Evolutionary conservation across 2,888 invertebrate species (phyloP), one percentile per base, ranked within the genome.

Genomic region (Hydroisotoma schaefferi): DNA sequence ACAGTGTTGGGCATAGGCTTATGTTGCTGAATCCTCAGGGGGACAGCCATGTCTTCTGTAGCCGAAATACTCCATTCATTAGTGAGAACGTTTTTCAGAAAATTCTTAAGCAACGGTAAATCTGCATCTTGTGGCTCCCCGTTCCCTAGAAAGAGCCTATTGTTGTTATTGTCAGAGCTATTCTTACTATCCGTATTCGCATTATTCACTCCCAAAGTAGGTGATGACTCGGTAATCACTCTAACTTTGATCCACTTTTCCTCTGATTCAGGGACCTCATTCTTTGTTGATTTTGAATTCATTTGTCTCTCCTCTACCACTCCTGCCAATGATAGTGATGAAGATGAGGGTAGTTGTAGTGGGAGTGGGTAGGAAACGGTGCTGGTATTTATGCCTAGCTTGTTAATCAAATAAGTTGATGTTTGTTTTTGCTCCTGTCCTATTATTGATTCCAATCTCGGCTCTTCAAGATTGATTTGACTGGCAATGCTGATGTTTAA

Each of bases 171-270:
- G 38, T 29, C 47, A 48, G 18, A 44, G 26, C 33, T 28, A 22
- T 4, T 47, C 56, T 47, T 43, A 56, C 54, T 55, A 38, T 58
- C 51, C 28, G 52, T 40, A 48, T 33, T 43, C 25, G 47, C 43
- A 27, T 33, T 38, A 46, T 57, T 52, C 44, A 59, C 55, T 18
- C 37, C 57, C 48, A 58, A 65, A 63, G 68, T 63, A 63, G 68
- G 68, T 65, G 64, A 64, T 54, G 59, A 49, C 44, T 60, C 59
- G 33, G 70, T 70, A 66, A 72, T 68, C 61, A 69, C 67, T 65
- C 69, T 68, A 68, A 72, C 69, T 72, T 69, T 72, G 72, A 70
- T 72, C 72, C 72, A 72, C 69, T 72, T 72, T 65, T 62, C 59
- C 23, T 33, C 52, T 40, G 55, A 57, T 28, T 60, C 60, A 51